Evolutionary conservation across 2,888 invertebrate species (phyloP).

Genomic region (Vanessa cardui): DNA sequence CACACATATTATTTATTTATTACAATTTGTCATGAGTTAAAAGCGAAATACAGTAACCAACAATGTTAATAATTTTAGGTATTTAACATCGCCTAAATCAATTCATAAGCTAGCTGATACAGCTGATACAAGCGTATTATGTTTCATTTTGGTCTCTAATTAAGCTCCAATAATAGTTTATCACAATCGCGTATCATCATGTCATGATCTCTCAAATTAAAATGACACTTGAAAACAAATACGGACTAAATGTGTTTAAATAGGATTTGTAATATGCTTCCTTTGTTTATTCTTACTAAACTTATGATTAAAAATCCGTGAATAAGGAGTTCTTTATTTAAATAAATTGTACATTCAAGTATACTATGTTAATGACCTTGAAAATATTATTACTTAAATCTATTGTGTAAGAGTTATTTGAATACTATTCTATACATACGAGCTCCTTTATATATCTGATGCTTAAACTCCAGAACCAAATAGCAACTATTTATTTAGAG

Average conservation of each 20-base stretch:
- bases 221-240: constrained; percentile 22
- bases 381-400: too few relatives aligned
- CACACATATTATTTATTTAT: neutral
- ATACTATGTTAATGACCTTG: too few relatives aligned
- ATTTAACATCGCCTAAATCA: constrained; percentile 9
- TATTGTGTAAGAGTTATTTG: too few relatives aligned
- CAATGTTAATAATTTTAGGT: neutral
- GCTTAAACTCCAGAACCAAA: neutral
- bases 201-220: constrained; percentile 30
- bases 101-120: constrained; percentile 2
- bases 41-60: neutral
- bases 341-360: too few relatives aligned
- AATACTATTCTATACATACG: too few relatives aligned
- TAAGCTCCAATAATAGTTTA: constrained; percentile 32
- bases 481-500: neutral
- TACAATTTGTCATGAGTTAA: neutral
- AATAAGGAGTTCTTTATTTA: too few relatives aligned
- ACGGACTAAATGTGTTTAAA: neutral
- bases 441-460: too few relatives aligned
- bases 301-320: too few relatives aligned
- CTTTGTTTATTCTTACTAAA: neutral
- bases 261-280: neutral
- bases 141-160: constrained; percentile 27
- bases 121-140: constrained; percentile 15
- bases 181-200: constrained; percentile 25